A percentile compares a stretch with the other conserved stretches of the same genome.
Evolutionary conservation across 1,140 invertebrate species (phyloP).

Genomic region (Tetraneura akinire): DNA sequence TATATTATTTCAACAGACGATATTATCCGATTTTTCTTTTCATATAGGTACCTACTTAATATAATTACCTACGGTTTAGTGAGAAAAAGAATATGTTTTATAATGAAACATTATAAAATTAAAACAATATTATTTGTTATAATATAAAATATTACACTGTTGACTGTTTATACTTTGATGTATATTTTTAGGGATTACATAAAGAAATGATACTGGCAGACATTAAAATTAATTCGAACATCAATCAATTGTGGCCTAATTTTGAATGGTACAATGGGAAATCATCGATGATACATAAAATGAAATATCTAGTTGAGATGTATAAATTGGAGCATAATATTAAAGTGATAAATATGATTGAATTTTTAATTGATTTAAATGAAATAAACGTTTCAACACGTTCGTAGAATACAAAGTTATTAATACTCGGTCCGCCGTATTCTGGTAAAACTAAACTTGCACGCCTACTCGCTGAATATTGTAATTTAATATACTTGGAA

Average conservation of each 20-base stretch:
- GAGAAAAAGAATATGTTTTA: too few relatives aligned
- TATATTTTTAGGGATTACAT: not conserved
- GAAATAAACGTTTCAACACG: too few relatives aligned
- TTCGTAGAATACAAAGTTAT: not conserved
- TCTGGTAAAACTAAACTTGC: constrained; percentile 3
- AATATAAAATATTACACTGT: too few relatives aligned
- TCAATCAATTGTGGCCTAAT: not conserved
- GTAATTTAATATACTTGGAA: not conserved
- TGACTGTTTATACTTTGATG: too few relatives aligned
- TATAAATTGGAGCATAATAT: not conserved
- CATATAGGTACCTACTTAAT: too few relatives aligned
- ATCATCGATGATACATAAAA: not conserved
- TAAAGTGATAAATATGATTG: not conserved
- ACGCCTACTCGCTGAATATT: not conserved
- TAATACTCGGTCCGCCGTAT: not conserved
- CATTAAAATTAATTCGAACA: not conserved
- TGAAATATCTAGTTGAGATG: not conserved
- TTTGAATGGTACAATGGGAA: constrained; percentile 6
- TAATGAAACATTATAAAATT: too few relatives aligned
- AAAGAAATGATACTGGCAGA: not conserved
- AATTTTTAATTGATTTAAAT: not conserved
- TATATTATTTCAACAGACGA: too few relatives aligned
- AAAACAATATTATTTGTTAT: too few relatives aligned
- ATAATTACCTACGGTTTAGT: too few relatives aligned
- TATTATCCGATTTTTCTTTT: too few relatives aligned